Evolutionary conservation across 2,113 vertebrate species (phyloP), one percentile per base, ranked within the genome.

Genomic region (Cromileptes altivelis): DNA sequence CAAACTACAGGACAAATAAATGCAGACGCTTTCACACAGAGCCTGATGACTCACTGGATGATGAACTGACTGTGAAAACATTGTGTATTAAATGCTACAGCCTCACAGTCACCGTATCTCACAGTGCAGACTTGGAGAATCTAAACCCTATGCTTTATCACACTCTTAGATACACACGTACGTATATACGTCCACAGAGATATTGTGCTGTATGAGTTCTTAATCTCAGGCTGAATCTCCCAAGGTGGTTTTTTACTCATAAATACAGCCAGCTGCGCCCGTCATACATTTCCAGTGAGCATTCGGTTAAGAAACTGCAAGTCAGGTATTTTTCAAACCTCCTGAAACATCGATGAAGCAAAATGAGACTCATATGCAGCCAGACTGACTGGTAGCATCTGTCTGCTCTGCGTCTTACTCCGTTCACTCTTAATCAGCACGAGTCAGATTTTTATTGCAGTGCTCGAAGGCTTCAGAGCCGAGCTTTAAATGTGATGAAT

Each of bases 401-500:
- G 33, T 70, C 65, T 40, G 47, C 71, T 70, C 52, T 53, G 27
- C 42, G 1, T 40, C 63, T 53, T 18, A 2, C n/a, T 62, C 9
- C 13, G 5, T 15, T 47, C 58, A 64, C 15, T 63, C 47, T 42
- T 56, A 37, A 61, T 61, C 64, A 37, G 3, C 25, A 5, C 6
- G 1, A 62, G 73, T 61, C 76, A 40, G 53, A 62, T 30, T 75
- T 82, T 61, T 56, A 6, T 70, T 42, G 55, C 70, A 21, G 45
- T 1, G 0, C 69, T 74, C 8, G 0, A 21, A 81, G 37, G 58
- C 62, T 57, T 63, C 73, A 64, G 50, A 0, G 30, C 14, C 3
- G 12, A 49, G 25, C 12, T 77, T 76, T 72, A 49, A 50, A 42
- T 61, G 56, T 76, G 49, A 87, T 73, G 76, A 63, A 84, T 76